Percentiles rank a stretch among this genome's conserved stretches.
Evolutionary conservation across 2,888 invertebrate species (phyloP).

Genomic region (Dolomedes plantarius): DNA sequence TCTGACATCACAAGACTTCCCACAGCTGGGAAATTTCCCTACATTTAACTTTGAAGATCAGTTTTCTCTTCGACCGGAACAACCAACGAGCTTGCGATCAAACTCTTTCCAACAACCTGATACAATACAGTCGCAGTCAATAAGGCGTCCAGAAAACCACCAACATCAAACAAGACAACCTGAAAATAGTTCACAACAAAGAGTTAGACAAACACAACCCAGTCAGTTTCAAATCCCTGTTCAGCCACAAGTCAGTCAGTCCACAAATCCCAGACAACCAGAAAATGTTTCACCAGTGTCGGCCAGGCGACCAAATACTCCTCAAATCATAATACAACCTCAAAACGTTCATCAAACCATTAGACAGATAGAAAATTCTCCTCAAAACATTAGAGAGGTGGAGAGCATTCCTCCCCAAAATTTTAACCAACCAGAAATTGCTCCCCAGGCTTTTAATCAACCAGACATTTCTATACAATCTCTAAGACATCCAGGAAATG

Average conservation of each 20-base stretch:
- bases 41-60: background rate
- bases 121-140: background rate
- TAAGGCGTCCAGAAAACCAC: background rate
- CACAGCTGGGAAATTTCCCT: background rate
- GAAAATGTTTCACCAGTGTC: background rate
- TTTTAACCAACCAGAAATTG: too few relatives aligned
- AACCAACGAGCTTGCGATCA: background rate
- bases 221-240: background rate
- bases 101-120: background rate
- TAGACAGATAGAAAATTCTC: background rate
- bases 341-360: background rate
- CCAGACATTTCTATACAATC: background rate
- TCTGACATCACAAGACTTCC: conserved; percentile 22
- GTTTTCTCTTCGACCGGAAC: background rate
- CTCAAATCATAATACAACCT: background rate
- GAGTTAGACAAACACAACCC: background rate
- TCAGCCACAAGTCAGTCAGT: too few relatives aligned
- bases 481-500: background rate
- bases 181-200: background rate
- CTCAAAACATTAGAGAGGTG: background rate
- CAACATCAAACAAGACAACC: background rate
- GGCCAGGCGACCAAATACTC: background rate
- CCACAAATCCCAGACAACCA: background rate
- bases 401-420: background rate
- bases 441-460: too few relatives aligned